These are phyloP conservation scores for Rhyacophila evoluta DNA, from an alignment of 2,888 invertebrate genomes.

Conservation along the genomic window DNA sequence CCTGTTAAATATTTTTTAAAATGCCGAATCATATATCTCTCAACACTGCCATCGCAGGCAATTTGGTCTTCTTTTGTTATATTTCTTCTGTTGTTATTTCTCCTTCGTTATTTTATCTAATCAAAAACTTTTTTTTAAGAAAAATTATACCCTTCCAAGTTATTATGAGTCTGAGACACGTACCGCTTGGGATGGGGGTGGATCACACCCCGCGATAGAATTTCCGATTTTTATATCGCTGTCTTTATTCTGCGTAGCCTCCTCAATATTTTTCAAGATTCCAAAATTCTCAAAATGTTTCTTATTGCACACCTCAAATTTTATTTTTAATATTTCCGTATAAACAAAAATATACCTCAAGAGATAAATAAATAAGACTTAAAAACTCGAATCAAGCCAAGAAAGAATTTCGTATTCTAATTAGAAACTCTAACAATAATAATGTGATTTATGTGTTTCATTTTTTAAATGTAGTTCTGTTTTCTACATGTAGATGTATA, in stretches of 20 bases:
- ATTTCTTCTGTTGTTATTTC: slow-evolving; percentile 54
- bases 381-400: too few relatives aligned
- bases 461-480: too few relatives aligned
- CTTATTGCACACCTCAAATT: too few relatives aligned
- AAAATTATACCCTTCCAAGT: slow-evolving; percentile 66
- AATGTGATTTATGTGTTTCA: too few relatives aligned
- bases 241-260: slow-evolving; percentile 34
- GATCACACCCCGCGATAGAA: slow-evolving; percentile 31
- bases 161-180: slow-evolving; percentile 54
- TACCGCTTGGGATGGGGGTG: slow-evolving; percentile 37
- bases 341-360: too few relatives aligned
- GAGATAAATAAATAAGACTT: too few relatives aligned
- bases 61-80: slow-evolving; percentile 52
- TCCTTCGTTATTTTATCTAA: slow-evolving; percentile 73
- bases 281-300: background rate
- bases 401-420: too few relatives aligned
- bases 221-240: slow-evolving; percentile 45
- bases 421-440: too few relatives aligned
- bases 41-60: slow-evolving; percentile 28
- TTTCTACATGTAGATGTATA: too few relatives aligned
- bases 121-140: slow-evolving; percentile 70
- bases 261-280: slow-evolving; percentile 25
- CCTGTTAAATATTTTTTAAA: background rate
- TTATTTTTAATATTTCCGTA: too few relatives aligned
- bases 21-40: background rate